Evolutionary conservation across 2,888 invertebrate species (phyloP).

Genomic region (Brachyptera putata): DNA sequence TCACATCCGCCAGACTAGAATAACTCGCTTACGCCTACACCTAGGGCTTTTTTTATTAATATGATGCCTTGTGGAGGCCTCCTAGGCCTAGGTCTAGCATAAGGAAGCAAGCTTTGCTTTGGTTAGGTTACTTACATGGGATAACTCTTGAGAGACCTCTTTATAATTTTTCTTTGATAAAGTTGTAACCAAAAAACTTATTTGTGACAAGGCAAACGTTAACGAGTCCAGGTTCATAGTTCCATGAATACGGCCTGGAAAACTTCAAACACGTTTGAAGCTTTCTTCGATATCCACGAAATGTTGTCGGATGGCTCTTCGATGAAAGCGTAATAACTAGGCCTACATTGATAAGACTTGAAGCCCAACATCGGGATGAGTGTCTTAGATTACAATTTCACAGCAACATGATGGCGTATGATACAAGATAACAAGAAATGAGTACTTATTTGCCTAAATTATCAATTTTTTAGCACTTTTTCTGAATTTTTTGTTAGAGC

Average conservation of each 20-base stretch:
- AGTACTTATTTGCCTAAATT: too few relatives aligned
- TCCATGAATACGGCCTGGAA: slow-evolving; percentile 88
- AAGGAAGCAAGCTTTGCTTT: too few relatives aligned
- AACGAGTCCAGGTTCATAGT: slow-evolving; percentile 99
- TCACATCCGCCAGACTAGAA: too few relatives aligned
- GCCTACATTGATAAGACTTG: slow-evolving; percentile 49
- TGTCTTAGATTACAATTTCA: slow-evolving; percentile 42
- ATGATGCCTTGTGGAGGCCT: too few relatives aligned
- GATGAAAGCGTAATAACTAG: slow-evolving; percentile 47
- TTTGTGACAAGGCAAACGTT: slow-evolving; percentile 98
- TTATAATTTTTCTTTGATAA: slow-evolving; percentile 94
- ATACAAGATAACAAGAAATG: slow-evolving; percentile 33
- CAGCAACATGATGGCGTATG: slow-evolving; percentile 45
- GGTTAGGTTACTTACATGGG: slow-evolving; percentile 84
- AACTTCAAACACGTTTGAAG: slow-evolving; percentile 93
- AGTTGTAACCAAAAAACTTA: slow-evolving; percentile 93
- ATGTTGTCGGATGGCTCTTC: slow-evolving; percentile 50
- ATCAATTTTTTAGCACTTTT: too few relatives aligned
- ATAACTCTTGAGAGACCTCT: slow-evolving; percentile 82
- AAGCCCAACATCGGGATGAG: slow-evolving; percentile 51
- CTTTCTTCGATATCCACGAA: slow-evolving; percentile 78
- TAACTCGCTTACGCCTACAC: too few relatives aligned
- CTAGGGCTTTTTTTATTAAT: too few relatives aligned
- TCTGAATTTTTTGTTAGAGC: too few relatives aligned
- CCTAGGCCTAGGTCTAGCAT: too few relatives aligned